Base-by-base conservation (phyloP, 2,888 invertebrate species). In the Lepetodrilus schrolli region DNA sequence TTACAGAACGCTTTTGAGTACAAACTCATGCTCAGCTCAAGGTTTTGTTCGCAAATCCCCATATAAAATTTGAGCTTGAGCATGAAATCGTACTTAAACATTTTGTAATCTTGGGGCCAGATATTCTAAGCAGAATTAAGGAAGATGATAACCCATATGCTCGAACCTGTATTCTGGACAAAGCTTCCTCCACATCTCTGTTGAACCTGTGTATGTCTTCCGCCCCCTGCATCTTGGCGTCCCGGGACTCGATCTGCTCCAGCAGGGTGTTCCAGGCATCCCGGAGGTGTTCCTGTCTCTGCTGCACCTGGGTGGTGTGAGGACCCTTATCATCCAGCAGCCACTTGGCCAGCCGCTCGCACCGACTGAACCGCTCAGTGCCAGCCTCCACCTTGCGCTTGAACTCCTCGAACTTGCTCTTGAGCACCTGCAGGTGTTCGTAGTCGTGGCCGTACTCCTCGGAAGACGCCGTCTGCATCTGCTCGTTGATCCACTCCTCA, bases 381-480 rank as follows among this genome's bases (percentile, higher is more conserved):
- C 96, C 96, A 0, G 96, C 96, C 86, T 93, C 90, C 47, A 99
- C 91, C 78, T 95, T 93, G 34, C 87, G 95, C 3, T 95, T 94
- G 92, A 98, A 98, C 82, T 95, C 95, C 85, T 98, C 97, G 90
- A 98, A 98, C 84, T 96, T 92, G 83, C 92, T 92, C 86, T 96
- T 96, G 51, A 98, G 91, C 13, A 96, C 94, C 82, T 83, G 78
- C n/a, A 89, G 77, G 96, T 99, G 99, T 88, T 99, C 99, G 20
- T 98, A 96, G 89, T 99, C 99, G 75, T 95, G 94, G 0, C 99
- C 99, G 89, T 98, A 99, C 90, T 99, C 99, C 91, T 99, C 98
- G 20, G 96, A 96, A 13, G 96, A 95, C 0, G 98, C 97, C 13
- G 95, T 87, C 1, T 95, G 93, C 92, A 96, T 95, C 92, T 98